Base-by-base conservation (phyloP, 2,797 vertebrate species). In the Pangasius sanitwongsei region DNA sequence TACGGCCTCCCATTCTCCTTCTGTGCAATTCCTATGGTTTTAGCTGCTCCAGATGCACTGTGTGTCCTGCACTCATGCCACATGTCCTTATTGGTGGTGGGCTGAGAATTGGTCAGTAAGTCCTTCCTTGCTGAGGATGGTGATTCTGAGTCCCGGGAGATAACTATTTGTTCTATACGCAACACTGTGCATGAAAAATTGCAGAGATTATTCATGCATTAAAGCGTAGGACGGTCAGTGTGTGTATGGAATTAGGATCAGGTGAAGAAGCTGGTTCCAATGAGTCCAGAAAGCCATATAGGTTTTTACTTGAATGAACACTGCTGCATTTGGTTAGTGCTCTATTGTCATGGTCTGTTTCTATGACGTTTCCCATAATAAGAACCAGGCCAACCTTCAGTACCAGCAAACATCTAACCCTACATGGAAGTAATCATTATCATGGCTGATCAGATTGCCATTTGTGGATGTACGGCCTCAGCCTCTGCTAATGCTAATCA, bases 41-140 rank as follows among this genome's bases (percentile, higher is more conserved):
- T 65, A 91, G 83, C 87, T 90, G 67, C 82, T 93, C 91, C 94
- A 82, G 80, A 41, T 61, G 34, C 48, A 55, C 28, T 18, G 15
- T n/a, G 2, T 78, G 8, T 15, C 16, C n/a, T 34, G 50, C 57
- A 93, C 91, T 93, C n/a, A 86, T 88, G 86, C 89, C 89, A 91
- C 86, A 89, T 91, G 89, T 86, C 88, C 50, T 86, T 74, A 61
- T 90, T 91, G 90, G 90, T 85, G 86, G 77, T 63, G 80, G 55
- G 87, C 86, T 59, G 50, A 91, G 41, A 16, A 63, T 25, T 37
- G 67, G 11, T 44, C 72, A 13, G 72, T 44, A 77, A 6, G 41
- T 31, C 37, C 37, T 74, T 9, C 18, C 18, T 11, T 41, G 44
- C 44, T 53, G 48, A 16, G 44, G 74, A 77, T 50, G 5, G 12